Conservation (phyloP, 2,888 invertebrate species). For the Rotaria macrura region DNA sequence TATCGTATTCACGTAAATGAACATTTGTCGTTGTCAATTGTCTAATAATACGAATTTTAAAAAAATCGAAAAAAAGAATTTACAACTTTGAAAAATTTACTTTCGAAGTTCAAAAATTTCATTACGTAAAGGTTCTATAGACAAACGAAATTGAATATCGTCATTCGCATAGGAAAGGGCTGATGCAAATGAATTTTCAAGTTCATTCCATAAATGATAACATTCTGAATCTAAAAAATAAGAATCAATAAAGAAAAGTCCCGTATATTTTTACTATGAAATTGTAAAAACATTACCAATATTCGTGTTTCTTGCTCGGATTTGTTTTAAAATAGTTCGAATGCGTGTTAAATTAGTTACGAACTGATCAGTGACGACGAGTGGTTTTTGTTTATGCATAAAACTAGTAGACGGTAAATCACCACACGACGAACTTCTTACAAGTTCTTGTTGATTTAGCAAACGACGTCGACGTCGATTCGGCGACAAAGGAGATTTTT, state of each 20-base stretch:
- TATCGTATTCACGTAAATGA: background rate
- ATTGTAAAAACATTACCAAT: background rate
- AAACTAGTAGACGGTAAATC: background rate
- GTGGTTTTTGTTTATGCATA: background rate
- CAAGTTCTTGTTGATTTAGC: background rate
- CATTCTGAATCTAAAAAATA: background rate
- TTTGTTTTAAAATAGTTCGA: background rate
- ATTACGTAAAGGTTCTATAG: background rate
- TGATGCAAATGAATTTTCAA: background rate
- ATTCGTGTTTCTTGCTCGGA: background rate
- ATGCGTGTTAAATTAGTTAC: background rate
- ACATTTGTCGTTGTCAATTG: background rate
- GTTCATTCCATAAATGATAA: slow-evolving; percentile 6
- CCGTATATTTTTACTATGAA: too few species aligned
- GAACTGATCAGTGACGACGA: background rate
- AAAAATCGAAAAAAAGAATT: background rate
- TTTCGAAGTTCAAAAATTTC: background rate
- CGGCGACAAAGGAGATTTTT: background rate
- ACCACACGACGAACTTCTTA: slow-evolving; percentile 4
- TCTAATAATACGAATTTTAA: background rate
- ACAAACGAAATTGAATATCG: background rate
- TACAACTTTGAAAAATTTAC: background rate
- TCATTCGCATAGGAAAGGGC: background rate
- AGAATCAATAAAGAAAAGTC: background rate
- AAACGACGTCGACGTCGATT: background rate